Evolutionary conservation across 2,888 invertebrate genomes (phyloP).

Genomic region (Acanthopleura granulata): DNA sequence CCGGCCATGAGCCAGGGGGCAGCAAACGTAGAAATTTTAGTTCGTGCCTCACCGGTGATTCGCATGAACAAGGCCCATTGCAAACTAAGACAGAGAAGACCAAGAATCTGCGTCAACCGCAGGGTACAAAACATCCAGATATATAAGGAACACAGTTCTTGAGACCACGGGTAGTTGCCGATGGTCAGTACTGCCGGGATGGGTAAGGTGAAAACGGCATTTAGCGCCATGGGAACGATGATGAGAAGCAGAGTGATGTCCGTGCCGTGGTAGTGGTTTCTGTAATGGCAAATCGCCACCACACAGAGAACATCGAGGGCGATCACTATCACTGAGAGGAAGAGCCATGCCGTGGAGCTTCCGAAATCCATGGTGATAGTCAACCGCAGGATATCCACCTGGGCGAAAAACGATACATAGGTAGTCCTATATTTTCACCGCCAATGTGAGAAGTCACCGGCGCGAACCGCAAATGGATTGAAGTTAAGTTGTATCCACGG

Average conservation of each 20-base stretch:
- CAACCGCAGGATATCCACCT: too few relatives aligned
- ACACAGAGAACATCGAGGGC: conserved; percentile 46
- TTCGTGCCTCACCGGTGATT: conserved; percentile 38
- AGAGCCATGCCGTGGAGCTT: conserved; percentile 45
- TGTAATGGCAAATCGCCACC: conserved; percentile 47
- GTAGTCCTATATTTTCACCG: too few relatives aligned
- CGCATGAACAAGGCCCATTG: conserved; percentile 48
- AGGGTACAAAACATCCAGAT: conserved; percentile 43
- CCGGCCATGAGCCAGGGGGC: conserved; percentile 39
- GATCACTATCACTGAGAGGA: conserved; percentile 47
- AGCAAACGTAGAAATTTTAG: conserved; percentile 38
- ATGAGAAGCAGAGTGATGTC: conserved; percentile 51
- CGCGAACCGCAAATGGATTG: too few relatives aligned
- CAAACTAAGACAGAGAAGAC: conserved; percentile 37
- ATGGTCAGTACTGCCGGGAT: conserved; percentile 42
- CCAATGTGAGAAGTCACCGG: too few relatives aligned
- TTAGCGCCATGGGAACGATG: conserved; percentile 43
- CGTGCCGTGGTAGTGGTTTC: conserved; percentile 49
- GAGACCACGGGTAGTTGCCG: conserved; percentile 35
- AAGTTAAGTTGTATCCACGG: too few relatives aligned
- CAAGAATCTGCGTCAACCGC: conserved; percentile 40
- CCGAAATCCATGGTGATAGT: conserved; percentile 28
- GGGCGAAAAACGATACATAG: too few relatives aligned
- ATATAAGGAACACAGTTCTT: conserved; percentile 40
- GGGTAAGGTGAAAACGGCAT: conserved; percentile 43